These are phyloP conservation scores for Solea solea DNA, from an alignment of 2,113 vertebrate genomes.

Conservation along the genomic window DNA sequence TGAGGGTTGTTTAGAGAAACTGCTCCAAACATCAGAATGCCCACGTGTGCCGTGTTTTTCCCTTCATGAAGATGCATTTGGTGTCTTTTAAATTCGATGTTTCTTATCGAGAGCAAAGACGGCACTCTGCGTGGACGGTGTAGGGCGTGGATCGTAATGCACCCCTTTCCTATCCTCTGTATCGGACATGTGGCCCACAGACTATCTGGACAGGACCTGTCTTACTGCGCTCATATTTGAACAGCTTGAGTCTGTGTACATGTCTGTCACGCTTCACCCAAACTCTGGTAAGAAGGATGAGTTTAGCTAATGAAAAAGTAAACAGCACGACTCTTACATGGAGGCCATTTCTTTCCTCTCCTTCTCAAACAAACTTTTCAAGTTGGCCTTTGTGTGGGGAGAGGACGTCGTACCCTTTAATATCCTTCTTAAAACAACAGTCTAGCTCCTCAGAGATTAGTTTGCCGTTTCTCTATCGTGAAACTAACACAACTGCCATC, in stretches of 20 bases:
- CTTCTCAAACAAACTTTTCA: conserved; percentile 37
- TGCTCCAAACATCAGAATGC: conserved; percentile 72
- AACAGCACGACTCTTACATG: conserved; percentile 57
- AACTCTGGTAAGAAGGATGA: conserved; percentile 77
- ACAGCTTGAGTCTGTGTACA: conserved; percentile 83
- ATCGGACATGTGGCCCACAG: conserved; percentile 72
- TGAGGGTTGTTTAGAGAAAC: conserved; percentile 80
- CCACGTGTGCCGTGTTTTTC: conserved; percentile 59
- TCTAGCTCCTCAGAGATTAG: neutral
- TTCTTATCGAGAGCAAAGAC: conserved; percentile 14
- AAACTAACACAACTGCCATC: neutral
- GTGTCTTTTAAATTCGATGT: conserved; percentile 37
- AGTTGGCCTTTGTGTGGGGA: conserved; percentile 15
- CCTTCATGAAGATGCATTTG: conserved; percentile 1
- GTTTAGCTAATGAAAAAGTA: conserved; percentile 72
- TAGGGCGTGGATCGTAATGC: conserved; percentile 27
- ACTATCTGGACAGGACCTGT: conserved; percentile 63
- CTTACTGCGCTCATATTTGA: conserved; percentile 75
- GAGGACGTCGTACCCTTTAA: neutral
- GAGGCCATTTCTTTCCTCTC: conserved; percentile 48
- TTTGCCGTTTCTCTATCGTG: neutral
- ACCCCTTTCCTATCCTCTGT: conserved; percentile 57
- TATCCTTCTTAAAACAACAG: conserved; percentile 3
- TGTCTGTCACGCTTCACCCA: conserved; percentile 77
- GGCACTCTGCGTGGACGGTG: conserved; percentile 48